Evolutionary conservation across 2,797 vertebrate genomes (phyloP).

Genomic region (Hoplostethus mediterraneus): DNA sequence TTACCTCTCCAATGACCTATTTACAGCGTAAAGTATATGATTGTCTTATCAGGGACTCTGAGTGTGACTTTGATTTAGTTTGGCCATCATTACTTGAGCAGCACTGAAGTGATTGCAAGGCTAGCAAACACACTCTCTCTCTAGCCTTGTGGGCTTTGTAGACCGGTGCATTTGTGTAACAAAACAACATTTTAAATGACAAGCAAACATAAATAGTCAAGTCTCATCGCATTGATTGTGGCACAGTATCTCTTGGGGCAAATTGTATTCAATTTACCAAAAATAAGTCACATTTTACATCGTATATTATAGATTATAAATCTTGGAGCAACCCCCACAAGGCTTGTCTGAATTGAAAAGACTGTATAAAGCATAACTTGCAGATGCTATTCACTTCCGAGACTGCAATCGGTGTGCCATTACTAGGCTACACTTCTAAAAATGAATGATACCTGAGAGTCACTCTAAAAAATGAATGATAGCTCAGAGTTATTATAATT

Average conservation of each 20-base stretch:
- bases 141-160: conserved; percentile 22
- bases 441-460: conserved; percentile 50
- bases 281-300: conserved; percentile 62
- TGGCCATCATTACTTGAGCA: background rate
- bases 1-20: background rate
- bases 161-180: conserved; percentile 19
- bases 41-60: background rate
- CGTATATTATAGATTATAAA: conserved; percentile 58
- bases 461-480: conserved; percentile 57
- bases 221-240: conserved; percentile 51
- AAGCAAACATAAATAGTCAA: conserved; percentile 54
- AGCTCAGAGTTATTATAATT: conserved; percentile 53
- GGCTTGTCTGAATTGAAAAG: conserved; percentile 40
- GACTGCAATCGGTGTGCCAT: conserved; percentile 27
- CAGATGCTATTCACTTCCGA: conserved; percentile 38
- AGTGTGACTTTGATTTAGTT: conserved; percentile 11
- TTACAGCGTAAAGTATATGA: background rate
- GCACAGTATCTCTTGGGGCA: conserved; percentile 58
- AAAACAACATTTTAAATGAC: conserved; percentile 35
- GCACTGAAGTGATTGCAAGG: conserved; percentile 11
- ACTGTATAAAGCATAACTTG: conserved; percentile 32
- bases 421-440: conserved; percentile 32
- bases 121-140: conserved; percentile 1
- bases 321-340: conserved; percentile 48
- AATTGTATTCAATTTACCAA: conserved; percentile 61